Conservation (phyloP, 1,140 invertebrate species). For the Drosophila oshimai region DNA sequence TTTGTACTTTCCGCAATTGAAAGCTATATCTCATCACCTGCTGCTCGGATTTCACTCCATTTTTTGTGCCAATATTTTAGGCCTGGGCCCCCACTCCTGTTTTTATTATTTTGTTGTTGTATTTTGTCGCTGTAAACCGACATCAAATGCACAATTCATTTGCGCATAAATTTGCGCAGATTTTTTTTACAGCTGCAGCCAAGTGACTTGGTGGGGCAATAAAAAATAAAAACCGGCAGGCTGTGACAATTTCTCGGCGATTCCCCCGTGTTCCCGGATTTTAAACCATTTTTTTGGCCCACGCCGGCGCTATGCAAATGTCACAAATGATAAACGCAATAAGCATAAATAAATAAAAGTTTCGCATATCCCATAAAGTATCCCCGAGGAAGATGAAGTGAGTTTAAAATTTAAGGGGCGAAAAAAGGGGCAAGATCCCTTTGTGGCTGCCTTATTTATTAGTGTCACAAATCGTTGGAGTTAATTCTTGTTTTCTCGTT, state of each 20-base stretch:
- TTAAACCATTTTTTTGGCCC: constrained; percentile 13
- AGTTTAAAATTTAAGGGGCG: constrained; percentile 29
- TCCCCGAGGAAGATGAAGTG: constrained; percentile 24
- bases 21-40: constrained; percentile 4
- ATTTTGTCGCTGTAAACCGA: constrained; percentile 3
- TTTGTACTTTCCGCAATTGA: background rate
- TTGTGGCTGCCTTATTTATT: constrained; percentile 65
- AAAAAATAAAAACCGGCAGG: constrained; percentile 65
- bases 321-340: constrained; percentile 79
- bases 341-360: constrained; percentile 73
- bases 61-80: background rate
- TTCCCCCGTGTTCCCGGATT: constrained; percentile 31
- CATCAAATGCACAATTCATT: constrained; percentile 76
- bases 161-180: constrained; percentile 71
- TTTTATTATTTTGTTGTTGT: too few species aligned
- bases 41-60: background rate
- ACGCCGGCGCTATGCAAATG: constrained; percentile 73
- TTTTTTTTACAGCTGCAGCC: constrained; percentile 54
- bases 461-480: constrained; percentile 76
- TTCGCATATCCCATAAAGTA: constrained; percentile 26
- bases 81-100: constrained; percentile 10
- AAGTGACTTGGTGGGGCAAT: constrained; percentile 21
- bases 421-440: background rate
- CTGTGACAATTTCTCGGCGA: constrained; percentile 70
- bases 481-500: constrained; percentile 27